These are phyloP conservation scores for Microctenopoma stevenorrisi DNA, from an alignment of 2,797 vertebrate species.

Conservation along the genomic window DNA sequence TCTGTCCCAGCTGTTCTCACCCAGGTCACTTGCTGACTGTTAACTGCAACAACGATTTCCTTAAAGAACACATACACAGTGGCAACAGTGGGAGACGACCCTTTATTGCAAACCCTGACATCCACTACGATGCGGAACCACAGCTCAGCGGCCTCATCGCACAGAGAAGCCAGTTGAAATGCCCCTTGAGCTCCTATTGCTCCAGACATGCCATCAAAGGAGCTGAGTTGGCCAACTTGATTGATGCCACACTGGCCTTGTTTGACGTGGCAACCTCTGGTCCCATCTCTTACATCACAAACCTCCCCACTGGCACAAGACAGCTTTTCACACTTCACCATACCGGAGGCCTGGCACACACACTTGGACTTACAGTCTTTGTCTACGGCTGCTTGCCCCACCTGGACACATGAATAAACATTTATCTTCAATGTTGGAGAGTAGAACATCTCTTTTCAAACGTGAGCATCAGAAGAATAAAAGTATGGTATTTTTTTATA, in stretches of 20 bases:
- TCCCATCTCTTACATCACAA: constrained; percentile 73
- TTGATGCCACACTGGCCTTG: constrained; percentile 73
- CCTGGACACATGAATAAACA: constrained; percentile 61
- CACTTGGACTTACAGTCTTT: constrained; percentile 77
- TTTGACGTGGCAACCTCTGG: constrained; percentile 71
- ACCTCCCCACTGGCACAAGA: constrained; percentile 61
- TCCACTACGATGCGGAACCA: constrained; percentile 86
- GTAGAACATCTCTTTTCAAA: not conserved
- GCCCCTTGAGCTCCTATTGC: constrained; percentile 56
- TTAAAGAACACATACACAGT: constrained; percentile 76
- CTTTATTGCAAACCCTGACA: constrained; percentile 64
- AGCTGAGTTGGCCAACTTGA: constrained; percentile 58
- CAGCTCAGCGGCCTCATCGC: constrained; percentile 36
- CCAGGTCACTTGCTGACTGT: constrained; percentile 74
- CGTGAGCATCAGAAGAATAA: not conserved
- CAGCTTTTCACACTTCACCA: constrained; percentile 69
- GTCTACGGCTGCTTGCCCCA: constrained; percentile 72
- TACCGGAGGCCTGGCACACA: constrained; percentile 71
- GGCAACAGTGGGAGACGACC: constrained; percentile 7
- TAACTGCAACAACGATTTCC: constrained; percentile 74
- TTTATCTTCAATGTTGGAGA: not conserved
- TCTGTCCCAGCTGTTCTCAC: constrained; percentile 70
- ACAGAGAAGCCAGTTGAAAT: constrained; percentile 79
- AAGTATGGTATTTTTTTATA: not conserved
- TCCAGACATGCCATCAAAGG: constrained; percentile 80